A percentile compares a stretch with the other conserved stretches of the same genome.
These are phyloP conservation scores for Hephaestus fuliginosus DNA, from an alignment of 2,797 vertebrate genomes.

Conservation along the genomic window DNA sequence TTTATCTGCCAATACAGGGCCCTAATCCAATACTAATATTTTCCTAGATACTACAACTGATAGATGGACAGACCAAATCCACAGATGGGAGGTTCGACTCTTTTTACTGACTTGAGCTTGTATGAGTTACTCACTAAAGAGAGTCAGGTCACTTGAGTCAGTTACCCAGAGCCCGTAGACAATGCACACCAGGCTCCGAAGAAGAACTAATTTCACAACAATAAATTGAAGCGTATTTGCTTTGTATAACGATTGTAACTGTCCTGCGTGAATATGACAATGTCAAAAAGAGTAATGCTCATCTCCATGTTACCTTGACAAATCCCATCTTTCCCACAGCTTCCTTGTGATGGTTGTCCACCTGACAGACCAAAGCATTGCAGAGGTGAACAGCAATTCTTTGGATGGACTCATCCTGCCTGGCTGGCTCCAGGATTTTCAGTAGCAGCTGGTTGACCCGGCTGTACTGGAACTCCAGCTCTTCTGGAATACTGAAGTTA, in stretches of 20 bases:
- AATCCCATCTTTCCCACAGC: slow-evolving; percentile 99
- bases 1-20: too few species aligned
- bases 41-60: too few species aligned
- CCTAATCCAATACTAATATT: too few species aligned
- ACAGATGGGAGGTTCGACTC: too few species aligned
- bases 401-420: slow-evolving; percentile 98
- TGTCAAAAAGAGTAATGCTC: not conserved
- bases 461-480: slow-evolving; percentile 97
- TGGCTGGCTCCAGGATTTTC: slow-evolving; percentile 93
- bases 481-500: slow-evolving; percentile 98
- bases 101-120: too few species aligned
- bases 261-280: not conserved
- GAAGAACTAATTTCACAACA: not conserved
- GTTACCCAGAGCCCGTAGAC: too few species aligned
- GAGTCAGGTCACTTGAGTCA: too few species aligned
- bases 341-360: slow-evolving; percentile 99
- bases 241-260: not conserved
- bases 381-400: slow-evolving; percentile 98
- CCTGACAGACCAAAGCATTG: slow-evolving; percentile 98
- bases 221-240: not conserved
- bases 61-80: too few species aligned
- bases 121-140: too few species aligned
- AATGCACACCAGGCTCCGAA: too few species aligned
- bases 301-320: slow-evolving; percentile 89
- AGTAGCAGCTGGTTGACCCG: slow-evolving; percentile 95